Evolutionary conservation across 2,113 vertebrate genomes (phyloP).

Genomic region (Malurus alboscapulatus): DNA sequence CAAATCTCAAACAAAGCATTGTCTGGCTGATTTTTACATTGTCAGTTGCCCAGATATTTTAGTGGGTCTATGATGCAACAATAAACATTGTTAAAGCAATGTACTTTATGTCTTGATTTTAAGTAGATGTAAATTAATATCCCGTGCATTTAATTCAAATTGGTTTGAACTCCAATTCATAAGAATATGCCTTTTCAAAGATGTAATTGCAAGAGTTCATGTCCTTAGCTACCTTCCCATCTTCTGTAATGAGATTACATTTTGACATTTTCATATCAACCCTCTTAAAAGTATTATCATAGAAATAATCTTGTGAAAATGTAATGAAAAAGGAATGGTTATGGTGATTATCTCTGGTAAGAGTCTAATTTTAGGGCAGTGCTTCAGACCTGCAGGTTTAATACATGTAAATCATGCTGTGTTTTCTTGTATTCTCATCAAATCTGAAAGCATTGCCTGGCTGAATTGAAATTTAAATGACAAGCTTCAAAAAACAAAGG

Average conservation of each 20-base stretch:
- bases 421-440: not conserved
- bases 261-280: not conserved
- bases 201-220: not conserved
- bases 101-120: not conserved
- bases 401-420: not conserved
- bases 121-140: not conserved
- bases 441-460: not conserved
- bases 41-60: not conserved
- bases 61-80: not conserved
- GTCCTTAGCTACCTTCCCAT: not conserved
- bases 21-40: not conserved
- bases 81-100: not conserved
- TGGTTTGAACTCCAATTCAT: not conserved
- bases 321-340: not conserved
- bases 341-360: not conserved
- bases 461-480: constrained; percentile 5
- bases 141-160: not conserved
- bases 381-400: not conserved
- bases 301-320: not conserved
- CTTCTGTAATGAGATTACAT: not conserved
- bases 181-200: not conserved
- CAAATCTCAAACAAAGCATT: not conserved
- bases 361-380: not conserved
- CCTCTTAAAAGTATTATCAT: not conserved
- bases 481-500: not conserved